Evolutionary conservation across 2,888 invertebrate genomes (phyloP), one percentile per base, ranked within the genome.

Genomic region (Eilema sororculum): DNA sequence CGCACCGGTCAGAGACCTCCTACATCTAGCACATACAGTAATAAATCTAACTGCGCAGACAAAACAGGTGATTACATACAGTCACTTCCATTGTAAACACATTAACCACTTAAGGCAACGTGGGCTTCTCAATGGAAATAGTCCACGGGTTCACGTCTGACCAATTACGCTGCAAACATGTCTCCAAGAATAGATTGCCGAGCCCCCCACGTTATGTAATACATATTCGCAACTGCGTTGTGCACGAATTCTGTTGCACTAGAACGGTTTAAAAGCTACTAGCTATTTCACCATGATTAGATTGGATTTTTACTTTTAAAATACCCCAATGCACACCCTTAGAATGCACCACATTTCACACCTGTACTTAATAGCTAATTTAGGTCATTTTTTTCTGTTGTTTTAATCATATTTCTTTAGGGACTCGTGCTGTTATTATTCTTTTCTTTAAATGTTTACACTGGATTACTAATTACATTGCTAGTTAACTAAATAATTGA

Each of bases 111-210:
- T 77, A 78, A 61, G 63, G 0, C 12, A 24, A 68, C 73, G 80
- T 79, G 70, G 81, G 77, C 28, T 46, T 56, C 52, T 65, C 67
- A 79, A 79, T 86, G 78, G 73, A 85, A 82, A 84, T 84, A 84
- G 80, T 77, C 82, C 74, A 77, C 72, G 72, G 73, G 71, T 79
- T 76, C 83, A 84, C 81, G 84, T 81, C 66, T 72, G 64, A 72
- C 73, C 86, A 81, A 87, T 87, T 84, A 85, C 83, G 75, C 74
- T 79, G 61, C 78, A 80, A 78, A 81, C 83, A 80, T 76, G 82
- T 77, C 79, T 41, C 72, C 87, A 86, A 82, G 74, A 83, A 88
- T 89, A 74, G 78, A 68, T 73, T 69, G 86, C 65, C 87, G 84
- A 87, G 88, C 87, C 88, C 87, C 87, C 80, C 75, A 73, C 22